A percentile compares a stretch with the other conserved stretches of the same genome.
phyloP scores from a whole-genome alignment of 2,888 invertebrate genomes.

The Enchytraeus crypticus region DNA sequence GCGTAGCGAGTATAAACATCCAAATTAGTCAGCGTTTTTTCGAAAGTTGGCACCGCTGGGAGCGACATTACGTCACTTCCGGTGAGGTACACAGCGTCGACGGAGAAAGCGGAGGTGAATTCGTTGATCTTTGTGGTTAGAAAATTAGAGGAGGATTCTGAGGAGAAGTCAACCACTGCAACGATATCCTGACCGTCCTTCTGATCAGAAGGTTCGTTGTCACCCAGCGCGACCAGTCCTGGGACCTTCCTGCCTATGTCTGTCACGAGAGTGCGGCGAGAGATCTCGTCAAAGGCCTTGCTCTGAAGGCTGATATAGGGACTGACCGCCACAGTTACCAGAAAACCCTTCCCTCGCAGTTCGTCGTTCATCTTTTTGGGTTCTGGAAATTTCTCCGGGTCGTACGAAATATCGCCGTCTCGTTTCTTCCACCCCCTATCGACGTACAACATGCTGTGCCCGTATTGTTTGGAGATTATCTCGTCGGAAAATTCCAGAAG shows the following conservation, averaged over 20 bases:
- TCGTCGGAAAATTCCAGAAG: conserved; percentile 20
- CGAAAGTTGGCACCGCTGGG: conserved; percentile 1
- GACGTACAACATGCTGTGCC: conserved; percentile 56
- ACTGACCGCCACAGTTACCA: conserved; percentile 64
- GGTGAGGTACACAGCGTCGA: conserved; percentile 10
- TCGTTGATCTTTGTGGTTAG: background rate
- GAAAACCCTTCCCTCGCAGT: conserved; percentile 57
- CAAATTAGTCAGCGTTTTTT: background rate
- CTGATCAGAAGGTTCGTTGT: background rate
- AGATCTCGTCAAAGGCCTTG: conserved; percentile 64
- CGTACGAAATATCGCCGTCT: conserved; percentile 73
- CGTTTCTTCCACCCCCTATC: conserved; percentile 74
- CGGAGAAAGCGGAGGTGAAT: background rate
- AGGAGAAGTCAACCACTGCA: conserved; percentile 7
- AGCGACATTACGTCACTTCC: conserved; percentile 9
- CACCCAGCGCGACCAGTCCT: conserved; percentile 2
- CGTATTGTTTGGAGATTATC: conserved; percentile 30
- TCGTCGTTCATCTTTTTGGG: conserved; percentile 57
- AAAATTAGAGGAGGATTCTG: conserved; percentile 1
- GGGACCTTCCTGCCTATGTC: conserved; percentile 8
- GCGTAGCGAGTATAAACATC: conserved; percentile 15
- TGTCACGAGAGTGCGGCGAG: conserved; percentile 4
- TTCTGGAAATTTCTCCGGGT: conserved; percentile 62
- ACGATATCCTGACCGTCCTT: background rate
- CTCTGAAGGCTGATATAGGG: conserved; percentile 73